Evolutionary conservation across 2,113 vertebrate species (phyloP).

Genomic region (chimpanzee (Pan troglodytes)): NHGRI_mPanTro3-v2.1_pri NC_072410.2:74553501-74554000

Average conservation of each 20-base stretch:
- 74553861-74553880: neutral
- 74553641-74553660: neutral
- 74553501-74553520: neutral
- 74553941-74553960: neutral
- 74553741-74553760: neutral
- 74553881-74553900: neutral
- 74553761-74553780: neutral
- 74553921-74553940: neutral
- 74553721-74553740: neutral
- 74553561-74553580: neutral
- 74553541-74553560: neutral
- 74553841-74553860: neutral
- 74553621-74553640: neutral
- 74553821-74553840: neutral
- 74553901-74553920: neutral
- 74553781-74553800: neutral
- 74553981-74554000: neutral
- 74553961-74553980: neutral
- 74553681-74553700: neutral
- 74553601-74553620: neutral
- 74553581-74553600: neutral
- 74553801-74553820: neutral
- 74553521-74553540: neutral
- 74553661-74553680: neutral
- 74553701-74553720: neutral